Conservation (phyloP, 2,888 invertebrate species). For the Chorisops tibialis region DNA sequence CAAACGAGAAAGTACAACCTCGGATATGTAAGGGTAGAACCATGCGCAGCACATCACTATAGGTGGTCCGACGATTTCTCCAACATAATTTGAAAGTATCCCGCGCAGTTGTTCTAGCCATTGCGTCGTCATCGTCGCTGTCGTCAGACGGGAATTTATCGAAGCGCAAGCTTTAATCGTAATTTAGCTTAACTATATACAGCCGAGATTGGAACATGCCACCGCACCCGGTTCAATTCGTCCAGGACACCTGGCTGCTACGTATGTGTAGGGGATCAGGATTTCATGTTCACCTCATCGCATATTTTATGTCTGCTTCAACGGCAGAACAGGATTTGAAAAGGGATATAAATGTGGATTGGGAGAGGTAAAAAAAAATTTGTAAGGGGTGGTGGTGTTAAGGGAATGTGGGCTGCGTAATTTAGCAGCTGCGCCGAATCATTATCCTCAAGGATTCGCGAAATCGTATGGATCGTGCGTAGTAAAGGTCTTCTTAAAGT, state of each 20-base stretch:
- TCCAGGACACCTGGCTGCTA: slow-evolving; percentile 22
- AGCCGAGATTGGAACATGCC: slow-evolving; percentile 12
- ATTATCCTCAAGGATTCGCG: too few relatives aligned
- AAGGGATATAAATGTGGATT: too few relatives aligned
- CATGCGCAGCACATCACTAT: neutral
- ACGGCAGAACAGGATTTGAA: too few relatives aligned
- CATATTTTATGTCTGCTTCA: too few relatives aligned
- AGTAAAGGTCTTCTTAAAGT: too few relatives aligned
- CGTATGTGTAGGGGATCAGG: slow-evolving; percentile 21
- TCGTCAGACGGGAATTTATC: too few relatives aligned
- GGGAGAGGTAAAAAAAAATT: neutral
- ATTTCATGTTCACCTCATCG: slow-evolving; percentile 25
- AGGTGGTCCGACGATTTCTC: slow-evolving; percentile 5
- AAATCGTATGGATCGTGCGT: too few relatives aligned
- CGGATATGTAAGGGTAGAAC: slow-evolving; percentile 3
- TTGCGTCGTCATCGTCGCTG: too few relatives aligned
- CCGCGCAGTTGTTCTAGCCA: slow-evolving; percentile 1
- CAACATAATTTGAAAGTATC: slow-evolving; percentile 1
- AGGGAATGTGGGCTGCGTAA: slow-evolving; percentile 22
- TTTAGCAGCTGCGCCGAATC: slow-evolving; percentile 15
- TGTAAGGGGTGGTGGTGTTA: slow-evolving; percentile 6
- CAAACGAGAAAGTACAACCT: neutral
- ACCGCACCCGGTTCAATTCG: slow-evolving; percentile 13
- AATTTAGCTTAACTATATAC: too few relatives aligned
- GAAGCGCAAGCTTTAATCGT: too few relatives aligned